Percentiles rank a stretch among this genome's conserved stretches.
Evolutionary conservation across 53 echinoderm and acorn worm genomes (phyloP).

Genomic region (Apostichopus leukothele): DNA sequence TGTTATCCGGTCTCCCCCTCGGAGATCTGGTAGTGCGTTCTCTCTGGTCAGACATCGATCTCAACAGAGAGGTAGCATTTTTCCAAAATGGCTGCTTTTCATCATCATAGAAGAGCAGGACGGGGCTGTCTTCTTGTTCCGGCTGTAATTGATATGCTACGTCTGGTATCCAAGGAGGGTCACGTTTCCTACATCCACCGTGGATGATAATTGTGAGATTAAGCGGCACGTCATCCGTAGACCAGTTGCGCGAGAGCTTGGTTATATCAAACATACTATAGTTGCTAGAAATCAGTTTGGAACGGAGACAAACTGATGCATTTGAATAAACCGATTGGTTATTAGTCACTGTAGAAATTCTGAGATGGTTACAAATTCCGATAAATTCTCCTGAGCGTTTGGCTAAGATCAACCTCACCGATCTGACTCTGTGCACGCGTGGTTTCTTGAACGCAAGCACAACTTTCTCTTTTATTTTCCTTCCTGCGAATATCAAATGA

Average conservation of each 20-base stretch:
- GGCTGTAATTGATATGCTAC: neutral
- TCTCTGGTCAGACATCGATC: neutral
- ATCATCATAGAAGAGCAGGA: slow-evolving; percentile 16
- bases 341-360: neutral
- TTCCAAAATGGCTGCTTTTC: neutral
- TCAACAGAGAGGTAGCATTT: neutral
- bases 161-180: slow-evolving; percentile 1
- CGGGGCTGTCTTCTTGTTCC: neutral
- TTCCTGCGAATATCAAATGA: neutral
- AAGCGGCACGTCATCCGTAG: neutral
- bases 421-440: neutral
- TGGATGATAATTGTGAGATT: neutral
- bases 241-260: neutral
- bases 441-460: neutral
- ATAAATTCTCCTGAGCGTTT: neutral
- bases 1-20: neutral
- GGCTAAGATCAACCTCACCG: neutral
- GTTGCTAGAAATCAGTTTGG: neutral
- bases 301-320: neutral
- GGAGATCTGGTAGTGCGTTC: neutral
- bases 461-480: neutral
- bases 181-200: neutral
- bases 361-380: neutral
- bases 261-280: slow-evolving; percentile 18
- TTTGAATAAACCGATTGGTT: neutral